These are phyloP conservation scores for Formica selysi DNA, from an alignment of 1,140 invertebrate species.

Conservation along the genomic window DNA sequence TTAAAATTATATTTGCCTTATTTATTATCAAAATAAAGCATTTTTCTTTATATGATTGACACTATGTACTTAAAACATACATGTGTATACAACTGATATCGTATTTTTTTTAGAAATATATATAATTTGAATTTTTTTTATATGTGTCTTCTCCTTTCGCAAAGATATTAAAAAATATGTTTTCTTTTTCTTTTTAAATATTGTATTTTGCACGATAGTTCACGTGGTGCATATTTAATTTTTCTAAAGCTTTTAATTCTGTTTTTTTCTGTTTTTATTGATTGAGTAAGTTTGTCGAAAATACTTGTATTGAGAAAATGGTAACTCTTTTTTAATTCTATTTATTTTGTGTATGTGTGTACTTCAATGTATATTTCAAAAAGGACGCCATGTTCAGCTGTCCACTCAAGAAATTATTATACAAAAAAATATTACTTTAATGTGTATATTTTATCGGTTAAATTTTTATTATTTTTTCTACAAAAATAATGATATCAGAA, in stretches of 20 bases:
- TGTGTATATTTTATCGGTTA: no score
- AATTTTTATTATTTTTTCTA: no score
- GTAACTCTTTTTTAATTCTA: not conserved
- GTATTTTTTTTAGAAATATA: not conserved
- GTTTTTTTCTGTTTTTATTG: not conserved
- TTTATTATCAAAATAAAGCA: not conserved
- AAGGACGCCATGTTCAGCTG: no score
- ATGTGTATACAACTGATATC: not conserved
- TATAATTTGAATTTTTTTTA: not conserved
- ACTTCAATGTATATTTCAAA: no score
- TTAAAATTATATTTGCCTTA: not conserved
- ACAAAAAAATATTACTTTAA: no score
- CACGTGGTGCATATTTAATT: not conserved
- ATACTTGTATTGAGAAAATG: slow-evolving; percentile 8
- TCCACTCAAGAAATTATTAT: no score
- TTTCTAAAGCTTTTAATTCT: not conserved
- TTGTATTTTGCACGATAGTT: not conserved
- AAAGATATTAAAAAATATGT: no score
- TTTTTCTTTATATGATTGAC: not conserved
- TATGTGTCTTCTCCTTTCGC: no score
- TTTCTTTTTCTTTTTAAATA: not conserved
- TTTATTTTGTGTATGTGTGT: not conserved
- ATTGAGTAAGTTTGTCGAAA: not conserved
- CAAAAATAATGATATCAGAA: no score
- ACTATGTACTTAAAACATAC: not conserved